Percentiles rank a stretch among this genome's conserved stretches.
These are phyloP conservation scores for Gonioctena quinquepunctata DNA, from an alignment of 1,140 invertebrate genomes.

Conservation along the genomic window DNA sequence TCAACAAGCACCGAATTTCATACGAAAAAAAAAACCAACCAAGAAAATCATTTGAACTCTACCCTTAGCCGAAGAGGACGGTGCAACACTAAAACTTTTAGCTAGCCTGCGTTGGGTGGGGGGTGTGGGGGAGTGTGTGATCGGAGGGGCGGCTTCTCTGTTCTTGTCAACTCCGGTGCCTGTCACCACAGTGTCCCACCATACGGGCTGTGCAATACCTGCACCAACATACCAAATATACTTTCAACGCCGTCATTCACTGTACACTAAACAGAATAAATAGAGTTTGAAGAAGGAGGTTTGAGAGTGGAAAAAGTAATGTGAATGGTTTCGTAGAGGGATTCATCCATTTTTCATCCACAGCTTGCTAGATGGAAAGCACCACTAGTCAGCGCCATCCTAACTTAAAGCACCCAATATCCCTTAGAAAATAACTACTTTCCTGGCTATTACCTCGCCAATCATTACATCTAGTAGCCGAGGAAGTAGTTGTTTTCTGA, in stretches of 20 bases:
- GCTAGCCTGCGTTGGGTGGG: constrained; percentile 80
- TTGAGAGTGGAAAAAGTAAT: too few relatives aligned
- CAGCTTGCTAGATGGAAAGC: too few relatives aligned
- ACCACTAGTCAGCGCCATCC: too few relatives aligned
- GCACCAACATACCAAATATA: constrained; percentile 9
- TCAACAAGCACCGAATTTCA: too few relatives aligned
- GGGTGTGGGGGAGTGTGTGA: constrained; percentile 70
- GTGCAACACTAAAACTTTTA: constrained; percentile 85
- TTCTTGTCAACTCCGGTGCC: constrained; percentile 51
- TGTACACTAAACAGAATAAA: not conserved
- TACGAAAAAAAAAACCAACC: constrained; percentile 1
- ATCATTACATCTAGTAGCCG: too few relatives aligned
- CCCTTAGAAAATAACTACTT: too few relatives aligned
- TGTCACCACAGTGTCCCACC: constrained; percentile 51
- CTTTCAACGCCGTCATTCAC: not conserved
- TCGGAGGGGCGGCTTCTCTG: constrained; percentile 37
- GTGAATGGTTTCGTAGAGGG: too few relatives aligned
- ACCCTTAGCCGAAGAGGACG: constrained; percentile 62
- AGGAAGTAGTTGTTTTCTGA: too few relatives aligned
- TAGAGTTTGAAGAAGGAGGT: not conserved
- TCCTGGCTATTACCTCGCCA: too few relatives aligned
- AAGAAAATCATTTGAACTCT: constrained; percentile 33
- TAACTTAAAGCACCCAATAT: too few relatives aligned
- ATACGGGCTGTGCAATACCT: constrained; percentile 50
- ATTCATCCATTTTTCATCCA: not conserved